Base-by-base conservation (phyloP, 1,140 invertebrate species). In the Agrypnia vestita region DNA sequence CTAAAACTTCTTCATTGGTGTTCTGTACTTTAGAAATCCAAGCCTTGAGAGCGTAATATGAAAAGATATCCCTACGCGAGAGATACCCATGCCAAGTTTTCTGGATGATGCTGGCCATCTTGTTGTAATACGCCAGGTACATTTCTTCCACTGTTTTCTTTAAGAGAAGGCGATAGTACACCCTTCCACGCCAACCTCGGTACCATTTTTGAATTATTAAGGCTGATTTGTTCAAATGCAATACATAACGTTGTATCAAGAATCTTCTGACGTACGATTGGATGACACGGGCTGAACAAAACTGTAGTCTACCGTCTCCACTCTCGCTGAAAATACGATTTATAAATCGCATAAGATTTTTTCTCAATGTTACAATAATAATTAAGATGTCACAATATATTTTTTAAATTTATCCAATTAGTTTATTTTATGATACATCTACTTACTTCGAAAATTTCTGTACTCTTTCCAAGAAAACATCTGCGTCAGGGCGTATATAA, bases 21-120 rank as follows among this genome's bases (percentile, higher is more conserved):
- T 86, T 85, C 15, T 82, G 86, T 7, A 89, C 86, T 8, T 82
- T 85, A 6, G 84, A 81, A 35, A 89, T 82, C 88, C 88, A 89
- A 64, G 85, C 84, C 44, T 88, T 85, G 78, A 89, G 88, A 3
- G 85, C 85, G 4, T 84, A 84, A 69, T 88, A 89, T 78, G 85
- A 88, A 74, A 89, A 89, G 55, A 87, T 86, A 10, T 84, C 86
- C 7, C 84, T 81, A 82, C 88, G 86, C 21, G 87, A 88, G 82
- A 85, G 84, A 77, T 88, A 85, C 4, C 88, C 88, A 43, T 86
- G 86, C 87, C 87, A 89, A 8, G 87, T 75, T 17, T 86, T 85
- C 86, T 88, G 84, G 15, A 81, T 82, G 0, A 79, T 15, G 81
- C 64, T 76, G 61, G 73, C 76, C 55, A 71, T 73, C 79, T 79